These are phyloP conservation scores for Argyra leucocephala DNA, from an alignment of 2,888 invertebrate species.

Conservation along the genomic window DNA sequence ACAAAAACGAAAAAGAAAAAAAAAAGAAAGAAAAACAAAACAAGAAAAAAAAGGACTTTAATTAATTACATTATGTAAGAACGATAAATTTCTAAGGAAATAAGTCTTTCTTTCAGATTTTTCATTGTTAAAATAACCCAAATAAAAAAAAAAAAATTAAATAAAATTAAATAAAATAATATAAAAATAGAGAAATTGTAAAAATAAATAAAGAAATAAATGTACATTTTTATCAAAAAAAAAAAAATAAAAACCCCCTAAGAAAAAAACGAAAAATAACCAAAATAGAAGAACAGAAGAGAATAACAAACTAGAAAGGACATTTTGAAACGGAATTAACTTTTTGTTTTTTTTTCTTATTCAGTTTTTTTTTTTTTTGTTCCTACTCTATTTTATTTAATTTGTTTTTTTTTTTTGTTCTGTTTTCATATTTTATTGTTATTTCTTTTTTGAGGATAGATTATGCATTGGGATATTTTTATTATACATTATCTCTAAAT, in stretches of 20 bases:
- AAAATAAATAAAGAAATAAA: conserved; percentile 5
- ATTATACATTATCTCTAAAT: too few species aligned
- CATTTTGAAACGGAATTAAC: background rate
- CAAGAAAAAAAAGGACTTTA: background rate
- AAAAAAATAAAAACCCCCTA: background rate
- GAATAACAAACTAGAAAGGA: background rate
- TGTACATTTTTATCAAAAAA: background rate
- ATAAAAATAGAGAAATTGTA: background rate
- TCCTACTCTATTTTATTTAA: too few species aligned
- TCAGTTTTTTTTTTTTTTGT: background rate
- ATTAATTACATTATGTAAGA: conserved; percentile 3
- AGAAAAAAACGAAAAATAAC: background rate
- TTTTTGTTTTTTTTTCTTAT: background rate
- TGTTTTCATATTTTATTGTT: background rate
- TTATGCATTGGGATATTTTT: background rate
- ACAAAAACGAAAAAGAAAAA: background rate
- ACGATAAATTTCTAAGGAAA: conserved; percentile 1
- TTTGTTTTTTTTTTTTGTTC: background rate
- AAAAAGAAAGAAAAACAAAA: background rate
- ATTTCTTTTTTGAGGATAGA: background rate
- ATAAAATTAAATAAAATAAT: background rate
- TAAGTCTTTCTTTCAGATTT: conserved; percentile 1
- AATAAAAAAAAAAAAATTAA: background rate
- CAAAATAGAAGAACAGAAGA: background rate
- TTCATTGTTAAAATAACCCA: conserved; percentile 6